phyloP scores from a whole-genome alignment of 1,140 invertebrate genomes.

The Drosophila oshimai region DNA sequence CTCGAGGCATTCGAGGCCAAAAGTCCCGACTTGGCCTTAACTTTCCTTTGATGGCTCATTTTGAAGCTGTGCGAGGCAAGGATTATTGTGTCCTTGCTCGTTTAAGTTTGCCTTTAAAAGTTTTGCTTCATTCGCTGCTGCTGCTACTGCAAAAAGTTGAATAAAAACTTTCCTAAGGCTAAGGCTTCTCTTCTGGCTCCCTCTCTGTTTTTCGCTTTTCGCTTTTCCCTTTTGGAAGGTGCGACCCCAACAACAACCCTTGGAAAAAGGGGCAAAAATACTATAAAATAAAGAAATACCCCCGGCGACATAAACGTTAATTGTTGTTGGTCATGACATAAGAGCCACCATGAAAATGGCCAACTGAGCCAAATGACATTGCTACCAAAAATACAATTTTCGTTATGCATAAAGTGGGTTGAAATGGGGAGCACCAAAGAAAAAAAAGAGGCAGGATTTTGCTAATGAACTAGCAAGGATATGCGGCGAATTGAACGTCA shows the following conservation, averaged over 20 bases:
- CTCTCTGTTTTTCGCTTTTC: neutral
- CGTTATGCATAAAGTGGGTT: conserved; percentile 43
- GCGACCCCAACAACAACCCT: conserved; percentile 28
- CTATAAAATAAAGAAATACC: conserved; percentile 2
- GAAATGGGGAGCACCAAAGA: neutral
- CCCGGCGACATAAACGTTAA: conserved; percentile 46
- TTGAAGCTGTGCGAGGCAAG: conserved; percentile 45
- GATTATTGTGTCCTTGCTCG: conserved; percentile 65
- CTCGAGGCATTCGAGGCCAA: conserved; percentile 8
- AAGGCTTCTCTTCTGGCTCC: conserved; percentile 5
- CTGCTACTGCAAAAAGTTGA: conserved; percentile 44
- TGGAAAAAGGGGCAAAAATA: conserved; percentile 3
- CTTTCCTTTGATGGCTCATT: conserved; percentile 50
- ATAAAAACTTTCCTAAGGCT: conserved; percentile 36
- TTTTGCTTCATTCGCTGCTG: conserved; percentile 45
- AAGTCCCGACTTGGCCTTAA: conserved; percentile 16
- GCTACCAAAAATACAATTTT: conserved; percentile 50
- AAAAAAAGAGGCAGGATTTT: conserved; percentile 6
- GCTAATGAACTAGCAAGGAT: conserved; percentile 62
- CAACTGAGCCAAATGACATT: conserved; percentile 47
- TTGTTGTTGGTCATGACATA: conserved; percentile 70
- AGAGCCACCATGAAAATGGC: conserved; percentile 48
- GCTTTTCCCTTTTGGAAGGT: conserved; percentile 3
- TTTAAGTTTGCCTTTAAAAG: conserved; percentile 38
- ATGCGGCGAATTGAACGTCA: conserved; percentile 23